phyloP scores from a whole-genome alignment of 2,888 invertebrate species.

The Andrena marginata region DNA sequence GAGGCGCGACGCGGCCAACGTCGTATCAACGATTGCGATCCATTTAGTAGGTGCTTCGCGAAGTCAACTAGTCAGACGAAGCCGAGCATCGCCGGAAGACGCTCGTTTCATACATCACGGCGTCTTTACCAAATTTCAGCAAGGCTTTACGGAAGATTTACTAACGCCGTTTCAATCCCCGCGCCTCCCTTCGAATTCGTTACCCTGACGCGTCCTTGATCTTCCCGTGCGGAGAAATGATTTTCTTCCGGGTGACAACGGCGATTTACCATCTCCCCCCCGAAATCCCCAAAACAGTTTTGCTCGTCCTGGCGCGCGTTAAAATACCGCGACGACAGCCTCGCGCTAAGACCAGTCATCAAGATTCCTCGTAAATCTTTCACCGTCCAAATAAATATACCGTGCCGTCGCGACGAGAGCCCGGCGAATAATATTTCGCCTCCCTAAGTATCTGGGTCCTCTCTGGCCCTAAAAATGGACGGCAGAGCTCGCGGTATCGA shows the following conservation, averaged over 20 bases:
- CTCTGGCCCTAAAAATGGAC: not conserved
- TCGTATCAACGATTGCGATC: conserved; percentile 44
- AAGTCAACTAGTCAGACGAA: conserved; percentile 12
- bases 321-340: conserved; percentile 38
- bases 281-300: conserved; percentile 20
- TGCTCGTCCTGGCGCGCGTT: conserved; percentile 16
- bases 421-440: conserved; percentile 8
- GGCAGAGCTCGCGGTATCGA: not conserved
- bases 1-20: not conserved
- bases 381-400: conserved; percentile 41
- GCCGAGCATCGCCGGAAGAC: not conserved
- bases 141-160: not conserved
- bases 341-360: conserved; percentile 35
- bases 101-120: conserved; percentile 18
- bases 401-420: conserved; percentile 2
- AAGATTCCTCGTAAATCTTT: conserved; percentile 46
- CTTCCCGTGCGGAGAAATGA: conserved; percentile 15
- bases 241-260: conserved; percentile 15
- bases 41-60: conserved; percentile 26
- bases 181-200: not conserved
- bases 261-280: conserved; percentile 10
- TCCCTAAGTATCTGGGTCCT: not conserved
- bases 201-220: conserved; percentile 26
- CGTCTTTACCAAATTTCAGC: conserved; percentile 12
- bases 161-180: not conserved